Conservation (phyloP, 2,888 invertebrate genomes). For the Mythimna ferrago region DNA sequence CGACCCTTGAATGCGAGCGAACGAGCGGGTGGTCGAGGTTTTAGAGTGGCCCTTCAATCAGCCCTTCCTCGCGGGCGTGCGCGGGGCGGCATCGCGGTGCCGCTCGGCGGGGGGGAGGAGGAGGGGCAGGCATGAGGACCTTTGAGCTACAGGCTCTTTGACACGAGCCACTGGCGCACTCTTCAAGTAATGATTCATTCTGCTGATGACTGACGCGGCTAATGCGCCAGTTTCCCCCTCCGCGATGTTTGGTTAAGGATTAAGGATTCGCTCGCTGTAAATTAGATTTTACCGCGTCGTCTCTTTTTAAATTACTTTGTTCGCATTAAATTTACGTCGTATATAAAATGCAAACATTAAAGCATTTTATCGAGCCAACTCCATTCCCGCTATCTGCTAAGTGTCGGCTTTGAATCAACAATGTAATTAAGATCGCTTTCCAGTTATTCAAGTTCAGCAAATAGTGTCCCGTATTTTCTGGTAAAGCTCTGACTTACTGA, state of each 20-base stretch:
- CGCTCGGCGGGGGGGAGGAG: slow-evolving; percentile 60
- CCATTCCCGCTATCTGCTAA: slow-evolving; percentile 34
- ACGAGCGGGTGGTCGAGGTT: slow-evolving; percentile 89
- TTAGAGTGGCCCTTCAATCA: slow-evolving; percentile 90
- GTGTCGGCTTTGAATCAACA: slow-evolving; percentile 28
- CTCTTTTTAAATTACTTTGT: slow-evolving; percentile 70
- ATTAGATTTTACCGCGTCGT: slow-evolving; percentile 73
- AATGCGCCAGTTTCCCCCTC: slow-evolving; percentile 84
- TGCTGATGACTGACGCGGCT: slow-evolving; percentile 90
- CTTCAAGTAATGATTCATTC: slow-evolving; percentile 91
- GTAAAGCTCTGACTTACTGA: not conserved
- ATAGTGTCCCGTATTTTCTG: not conserved
- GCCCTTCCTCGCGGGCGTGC: slow-evolving; percentile 85
- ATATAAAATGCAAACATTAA: slow-evolving; percentile 55
- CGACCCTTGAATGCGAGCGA: slow-evolving; percentile 89
- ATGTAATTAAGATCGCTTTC: slow-evolving; percentile 44
- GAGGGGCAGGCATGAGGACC: slow-evolving; percentile 81
- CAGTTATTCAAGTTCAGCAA: slow-evolving; percentile 11
- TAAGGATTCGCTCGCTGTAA: slow-evolving; percentile 76
- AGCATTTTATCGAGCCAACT: slow-evolving; percentile 34
- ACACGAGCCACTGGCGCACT: slow-evolving; percentile 90
- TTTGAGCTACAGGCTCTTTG: slow-evolving; percentile 90
- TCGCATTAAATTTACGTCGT: slow-evolving; percentile 53
- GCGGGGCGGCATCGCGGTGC: slow-evolving; percentile 70
- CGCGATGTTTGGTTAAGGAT: slow-evolving; percentile 83